These are phyloP conservation scores for Morpho helenor DNA, from an alignment of 2,888 invertebrate species.

Conservation along the genomic window DNA sequence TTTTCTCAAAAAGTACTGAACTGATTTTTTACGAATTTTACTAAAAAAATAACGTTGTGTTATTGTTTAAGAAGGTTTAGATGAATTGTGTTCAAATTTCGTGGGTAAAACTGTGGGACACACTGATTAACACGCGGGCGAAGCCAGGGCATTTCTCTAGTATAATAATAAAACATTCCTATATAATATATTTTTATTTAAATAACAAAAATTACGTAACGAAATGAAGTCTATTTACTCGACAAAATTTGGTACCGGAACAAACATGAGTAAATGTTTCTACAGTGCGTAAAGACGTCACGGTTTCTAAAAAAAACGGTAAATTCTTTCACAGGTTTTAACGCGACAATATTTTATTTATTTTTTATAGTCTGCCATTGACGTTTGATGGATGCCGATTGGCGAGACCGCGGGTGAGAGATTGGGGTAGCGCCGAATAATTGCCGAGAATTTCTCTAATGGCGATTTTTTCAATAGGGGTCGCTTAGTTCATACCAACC, in stretches of 20 bases:
- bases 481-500: neutral
- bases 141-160: too few relatives aligned
- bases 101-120: too few relatives aligned
- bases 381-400: conserved; percentile 59
- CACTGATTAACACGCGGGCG: too few relatives aligned
- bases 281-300: conserved; percentile 24
- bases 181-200: too few relatives aligned
- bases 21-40: too few relatives aligned
- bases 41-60: too few relatives aligned
- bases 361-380: conserved; percentile 67
- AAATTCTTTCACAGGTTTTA: conserved; percentile 38
- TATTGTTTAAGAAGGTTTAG: too few relatives aligned
- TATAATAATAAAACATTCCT: too few relatives aligned
- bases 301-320: conserved; percentile 21
- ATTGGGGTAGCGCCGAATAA: conserved; percentile 43
- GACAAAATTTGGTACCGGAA: neutral
- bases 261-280: neutral
- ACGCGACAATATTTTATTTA: conserved; percentile 66
- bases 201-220: too few relatives aligned
- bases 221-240: too few relatives aligned
- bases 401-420: conserved; percentile 35
- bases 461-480: conserved; percentile 5
- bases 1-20: too few relatives aligned
- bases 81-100: too few relatives aligned
- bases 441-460: conserved; percentile 36